Evolutionary conservation across 2,888 invertebrate species (phyloP).

Genomic region (Drosophila seclusa): DNA sequence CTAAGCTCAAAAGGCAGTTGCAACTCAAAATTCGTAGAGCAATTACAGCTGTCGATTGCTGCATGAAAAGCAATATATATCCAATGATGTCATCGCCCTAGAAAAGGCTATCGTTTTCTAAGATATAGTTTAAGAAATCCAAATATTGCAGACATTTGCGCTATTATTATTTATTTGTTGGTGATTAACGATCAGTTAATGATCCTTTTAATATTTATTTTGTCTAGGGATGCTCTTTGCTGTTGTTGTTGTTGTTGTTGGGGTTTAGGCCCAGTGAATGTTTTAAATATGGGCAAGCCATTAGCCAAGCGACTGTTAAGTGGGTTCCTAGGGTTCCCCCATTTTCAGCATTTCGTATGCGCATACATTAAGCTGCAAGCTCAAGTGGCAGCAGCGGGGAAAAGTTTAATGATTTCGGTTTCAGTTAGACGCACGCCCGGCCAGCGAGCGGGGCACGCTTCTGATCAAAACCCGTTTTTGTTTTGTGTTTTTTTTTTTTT

Average conservation of each 20-base stretch:
- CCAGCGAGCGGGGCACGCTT: constrained; percentile 60
- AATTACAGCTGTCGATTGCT: background rate
- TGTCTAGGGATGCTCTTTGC: constrained; percentile 26
- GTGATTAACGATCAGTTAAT: constrained; percentile 59
- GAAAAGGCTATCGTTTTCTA: background rate
- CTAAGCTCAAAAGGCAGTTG: background rate
- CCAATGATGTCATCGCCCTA: background rate
- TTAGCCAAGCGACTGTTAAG: constrained; percentile 23
- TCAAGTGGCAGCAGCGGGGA: constrained; percentile 55
- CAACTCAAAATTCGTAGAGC: background rate
- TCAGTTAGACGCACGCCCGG: constrained; percentile 66
- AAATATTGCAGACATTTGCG: background rate
- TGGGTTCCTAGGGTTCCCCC: constrained; percentile 49
- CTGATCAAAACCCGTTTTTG: constrained; percentile 72
- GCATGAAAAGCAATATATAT: background rate
- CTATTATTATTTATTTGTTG: background rate
- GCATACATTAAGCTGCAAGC: constrained; percentile 57
- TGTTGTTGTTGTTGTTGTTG: background rate
- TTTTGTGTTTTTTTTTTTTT: constrained; percentile 19
- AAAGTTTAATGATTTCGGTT: constrained; percentile 73
- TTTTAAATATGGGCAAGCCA: constrained; percentile 41
- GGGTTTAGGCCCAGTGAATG: constrained; percentile 46
- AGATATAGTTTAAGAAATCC: background rate
- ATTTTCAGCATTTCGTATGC: constrained; percentile 38
- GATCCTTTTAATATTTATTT: constrained; percentile 55